Conservation (phyloP, 2,113 vertebrate genomes). For the Athene noctua region DNA sequence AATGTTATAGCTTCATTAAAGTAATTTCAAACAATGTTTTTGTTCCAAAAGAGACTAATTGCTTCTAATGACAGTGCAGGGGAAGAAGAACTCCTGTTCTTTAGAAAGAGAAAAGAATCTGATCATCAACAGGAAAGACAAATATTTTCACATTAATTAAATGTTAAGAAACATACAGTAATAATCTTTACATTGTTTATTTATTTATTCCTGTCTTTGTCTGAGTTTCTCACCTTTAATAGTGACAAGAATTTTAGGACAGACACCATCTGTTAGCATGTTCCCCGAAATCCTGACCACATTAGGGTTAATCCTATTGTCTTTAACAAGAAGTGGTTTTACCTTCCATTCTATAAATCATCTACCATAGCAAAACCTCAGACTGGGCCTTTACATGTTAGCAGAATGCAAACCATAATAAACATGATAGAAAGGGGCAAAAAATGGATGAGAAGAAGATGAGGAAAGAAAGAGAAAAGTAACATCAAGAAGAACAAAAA, state of each 20-base stretch:
- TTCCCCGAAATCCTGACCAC: not conserved
- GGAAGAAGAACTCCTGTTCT: not conserved
- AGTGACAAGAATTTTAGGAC: not conserved
- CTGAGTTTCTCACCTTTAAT: not conserved
- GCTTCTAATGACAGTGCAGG: not conserved
- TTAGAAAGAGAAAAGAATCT: not conserved
- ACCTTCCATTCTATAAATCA: not conserved
- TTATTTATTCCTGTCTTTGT: not conserved
- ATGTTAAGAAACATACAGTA: not conserved
- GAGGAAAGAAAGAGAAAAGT: not conserved
- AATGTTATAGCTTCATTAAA: not conserved
- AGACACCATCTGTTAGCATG: not conserved
- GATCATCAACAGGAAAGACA: not conserved
- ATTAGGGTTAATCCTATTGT: not conserved
- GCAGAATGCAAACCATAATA: not conserved
- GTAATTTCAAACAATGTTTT: not conserved
- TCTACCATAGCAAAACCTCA: not conserved
- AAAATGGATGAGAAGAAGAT: not conserved
- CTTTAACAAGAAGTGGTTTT: not conserved
- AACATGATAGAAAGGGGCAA: not conserved
- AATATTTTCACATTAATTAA: not conserved
- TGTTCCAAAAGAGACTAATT: not conserved
- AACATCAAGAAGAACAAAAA: not conserved
- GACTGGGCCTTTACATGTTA: not conserved
- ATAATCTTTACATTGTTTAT: not conserved